Evolutionary conservation across 1,140 invertebrate genomes (phyloP).

Genomic region (Aricia agestis): DNA sequence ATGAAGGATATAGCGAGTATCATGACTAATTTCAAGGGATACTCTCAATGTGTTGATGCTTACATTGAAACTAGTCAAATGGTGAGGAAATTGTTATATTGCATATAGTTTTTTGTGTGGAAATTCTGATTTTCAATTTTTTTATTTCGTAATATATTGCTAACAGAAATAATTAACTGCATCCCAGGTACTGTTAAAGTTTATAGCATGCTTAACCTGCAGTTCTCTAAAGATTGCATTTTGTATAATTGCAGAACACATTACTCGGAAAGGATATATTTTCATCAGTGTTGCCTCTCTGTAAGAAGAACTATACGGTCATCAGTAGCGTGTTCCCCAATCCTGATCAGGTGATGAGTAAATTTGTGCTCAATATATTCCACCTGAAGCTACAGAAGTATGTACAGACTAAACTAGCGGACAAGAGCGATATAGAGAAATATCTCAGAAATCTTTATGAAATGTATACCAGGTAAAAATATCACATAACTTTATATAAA

Average conservation of each 20-base stretch:
- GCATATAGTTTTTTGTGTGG: not conserved
- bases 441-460: constrained; percentile 94
- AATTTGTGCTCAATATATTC: constrained; percentile 98
- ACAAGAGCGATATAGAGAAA: constrained; percentile 88
- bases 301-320: constrained; percentile 91
- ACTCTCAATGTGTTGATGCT: constrained; percentile 96
- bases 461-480: constrained; percentile 86
- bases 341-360: constrained; percentile 98
- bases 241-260: constrained; percentile 60
- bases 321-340: constrained; percentile 97
- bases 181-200: not conserved
- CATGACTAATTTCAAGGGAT: constrained; percentile 96
- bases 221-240: too few species aligned
- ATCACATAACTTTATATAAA: not conserved
- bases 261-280: constrained; percentile 90
- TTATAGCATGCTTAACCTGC: not conserved
- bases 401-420: constrained; percentile 86
- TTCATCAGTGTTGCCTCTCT: constrained; percentile 92
- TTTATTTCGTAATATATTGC: too few species aligned
- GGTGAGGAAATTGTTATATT: constrained; percentile 69
- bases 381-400: constrained; percentile 94
- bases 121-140: too few species aligned
- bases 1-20: constrained; percentile 97
- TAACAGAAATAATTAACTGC: too few species aligned
- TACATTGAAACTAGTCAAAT: constrained; percentile 98